Base-by-base conservation (phyloP, 2,888 invertebrate species). In the Amphipoea lucens region DNA sequence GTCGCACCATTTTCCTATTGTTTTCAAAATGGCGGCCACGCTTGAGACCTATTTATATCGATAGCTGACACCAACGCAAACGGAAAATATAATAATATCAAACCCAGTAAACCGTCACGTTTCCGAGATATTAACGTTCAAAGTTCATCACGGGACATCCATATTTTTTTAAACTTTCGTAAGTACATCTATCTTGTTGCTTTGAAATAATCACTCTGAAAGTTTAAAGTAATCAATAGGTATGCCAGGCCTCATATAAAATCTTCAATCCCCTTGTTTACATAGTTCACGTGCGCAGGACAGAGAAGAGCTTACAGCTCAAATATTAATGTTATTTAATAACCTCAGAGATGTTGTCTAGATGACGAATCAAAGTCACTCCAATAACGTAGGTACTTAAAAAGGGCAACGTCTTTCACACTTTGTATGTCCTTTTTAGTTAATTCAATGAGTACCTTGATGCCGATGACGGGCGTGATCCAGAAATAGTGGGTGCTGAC, bases 401-500 rank as follows among this genome's bases (percentile, higher is more conserved):
- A 90, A 91, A 90, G 92, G 92, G 90, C 91, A 90, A 90, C 74
- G 91, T 85, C 88, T 91, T 85, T 87, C 79, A 70, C 74, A 83
- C 81, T 71, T 70, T 83, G 72, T 83, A 87, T 88, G 91, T 90
- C 90, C 89, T 91, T 92, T 92, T 90, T 91, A 89, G 91, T 91
- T 91, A 91, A 92, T 92, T 92, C 91, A 91, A 91, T 91, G 90
- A 92, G 89, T 93, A 93, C 93, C 92, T 93, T 91, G 92, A 92
- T 89, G 88, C 84, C 81, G 90, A 92, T 94, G 95, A 95, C 94
- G 95, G 87, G 78, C 78, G 90, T 76, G 90, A 77, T 92, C 94
- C 94, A 93, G 92, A 95, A 96, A 96, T 96, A 96, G 93, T 92
- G 86, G 81, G 87, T 87, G 91, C 93, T 94, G 94, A 95, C 95